Conservation (phyloP, 2,797 vertebrate genomes). For the Acanthurus lineatus region DNA sequence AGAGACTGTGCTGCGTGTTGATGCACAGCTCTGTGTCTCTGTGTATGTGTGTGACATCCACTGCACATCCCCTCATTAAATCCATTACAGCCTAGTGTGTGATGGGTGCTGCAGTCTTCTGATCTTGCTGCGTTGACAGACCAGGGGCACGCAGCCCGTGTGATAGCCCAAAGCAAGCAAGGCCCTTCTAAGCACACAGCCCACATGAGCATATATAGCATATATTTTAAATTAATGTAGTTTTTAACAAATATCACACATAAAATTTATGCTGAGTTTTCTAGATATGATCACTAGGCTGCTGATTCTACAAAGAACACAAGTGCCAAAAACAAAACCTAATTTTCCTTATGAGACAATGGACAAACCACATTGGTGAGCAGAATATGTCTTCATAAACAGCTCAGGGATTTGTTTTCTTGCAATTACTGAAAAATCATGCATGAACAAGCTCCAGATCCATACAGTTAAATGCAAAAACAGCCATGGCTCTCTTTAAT, state of each 20-base stretch:
- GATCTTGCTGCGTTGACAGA: constrained; percentile 74
- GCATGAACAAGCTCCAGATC: constrained; percentile 5
- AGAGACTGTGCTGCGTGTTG: constrained; percentile 40
- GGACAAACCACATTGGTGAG: background rate
- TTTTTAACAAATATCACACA: constrained; percentile 12
- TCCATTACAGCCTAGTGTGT: constrained; percentile 77
- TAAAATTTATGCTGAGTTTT: constrained; percentile 19
- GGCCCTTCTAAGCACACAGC: constrained; percentile 35
- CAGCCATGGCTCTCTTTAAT: background rate
- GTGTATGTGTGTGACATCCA: constrained; percentile 54
- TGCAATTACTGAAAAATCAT: constrained; percentile 27
- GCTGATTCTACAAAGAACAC: constrained; percentile 12
- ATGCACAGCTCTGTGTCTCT: constrained; percentile 45
- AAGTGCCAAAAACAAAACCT: background rate
- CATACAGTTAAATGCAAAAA: constrained; percentile 14
- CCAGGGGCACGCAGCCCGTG: constrained; percentile 55
- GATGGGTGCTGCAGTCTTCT: constrained; percentile 77
- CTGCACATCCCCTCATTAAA: constrained; percentile 81
- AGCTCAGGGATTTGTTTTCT: constrained; percentile 7
- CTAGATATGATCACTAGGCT: constrained; percentile 4
- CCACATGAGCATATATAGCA: constrained; percentile 11
- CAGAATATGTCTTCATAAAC: constrained; percentile 3
- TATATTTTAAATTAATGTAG: constrained; percentile 16
- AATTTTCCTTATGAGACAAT: constrained; percentile 2
- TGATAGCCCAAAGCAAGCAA: constrained; percentile 62